A percentile compares a stretch with the other conserved stretches of the same genome.
These are phyloP conservation scores for Anolis sagrei DNA, from an alignment of 2,113 vertebrate genomes.

Conservation along the genomic window DNA sequence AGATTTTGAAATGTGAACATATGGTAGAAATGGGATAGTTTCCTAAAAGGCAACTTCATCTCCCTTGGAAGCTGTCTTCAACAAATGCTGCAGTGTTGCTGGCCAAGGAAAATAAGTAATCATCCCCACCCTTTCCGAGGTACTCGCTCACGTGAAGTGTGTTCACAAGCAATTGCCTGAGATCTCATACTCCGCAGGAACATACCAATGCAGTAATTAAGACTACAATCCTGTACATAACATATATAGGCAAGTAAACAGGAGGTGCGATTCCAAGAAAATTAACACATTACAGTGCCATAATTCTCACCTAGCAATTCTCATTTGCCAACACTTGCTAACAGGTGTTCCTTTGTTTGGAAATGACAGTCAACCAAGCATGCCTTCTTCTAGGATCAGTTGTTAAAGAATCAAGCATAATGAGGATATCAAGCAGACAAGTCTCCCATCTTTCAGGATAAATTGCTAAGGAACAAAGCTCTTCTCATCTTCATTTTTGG, in stretches of 20 bases:
- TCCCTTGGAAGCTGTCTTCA: constrained; percentile 12
- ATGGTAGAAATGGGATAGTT: constrained; percentile 13
- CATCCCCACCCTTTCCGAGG: neutral
- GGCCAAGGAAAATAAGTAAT: constrained; percentile 6
- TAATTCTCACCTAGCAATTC: neutral
- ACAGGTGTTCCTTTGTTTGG: neutral
- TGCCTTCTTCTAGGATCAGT: neutral
- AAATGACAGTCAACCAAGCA: neutral
- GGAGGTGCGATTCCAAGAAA: neutral
- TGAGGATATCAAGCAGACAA: too few relatives aligned
- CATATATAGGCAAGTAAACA: neutral
- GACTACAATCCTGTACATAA: neutral
- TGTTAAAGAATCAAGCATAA: neutral
- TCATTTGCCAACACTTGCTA: neutral
- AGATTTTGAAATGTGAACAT: constrained; percentile 30
- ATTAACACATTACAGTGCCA: neutral
- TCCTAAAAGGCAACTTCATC: constrained; percentile 18
- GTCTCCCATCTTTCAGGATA: neutral
- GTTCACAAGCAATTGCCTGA: neutral
- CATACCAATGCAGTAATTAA: neutral
- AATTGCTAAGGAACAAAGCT: neutral
- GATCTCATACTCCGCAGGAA: neutral
- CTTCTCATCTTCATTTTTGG: neutral
- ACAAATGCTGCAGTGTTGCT: neutral
- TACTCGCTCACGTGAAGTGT: neutral